These are phyloP conservation scores for Sarcophaga peregrina DNA, from an alignment of 1,140 invertebrate species.

Conservation along the genomic window DNA sequence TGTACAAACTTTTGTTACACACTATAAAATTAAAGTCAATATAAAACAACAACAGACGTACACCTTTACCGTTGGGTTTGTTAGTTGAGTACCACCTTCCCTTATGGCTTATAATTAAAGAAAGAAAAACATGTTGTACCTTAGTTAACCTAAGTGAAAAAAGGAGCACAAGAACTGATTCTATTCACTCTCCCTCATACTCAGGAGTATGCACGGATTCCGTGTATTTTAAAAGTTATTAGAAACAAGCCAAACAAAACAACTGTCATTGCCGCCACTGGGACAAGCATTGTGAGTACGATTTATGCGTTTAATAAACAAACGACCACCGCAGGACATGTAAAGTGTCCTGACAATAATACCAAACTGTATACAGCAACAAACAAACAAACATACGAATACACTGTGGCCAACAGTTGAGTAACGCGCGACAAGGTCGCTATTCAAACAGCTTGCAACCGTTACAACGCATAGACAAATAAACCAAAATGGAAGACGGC, in stretches of 20 bases:
- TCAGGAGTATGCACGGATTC: background rate
- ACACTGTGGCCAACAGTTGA: background rate
- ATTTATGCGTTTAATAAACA: conserved; percentile 65
- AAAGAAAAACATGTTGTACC: background rate
- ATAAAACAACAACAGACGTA: background rate
- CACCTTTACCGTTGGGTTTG: background rate
- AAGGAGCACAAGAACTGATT: background rate
- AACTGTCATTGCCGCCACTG: conserved; percentile 51
- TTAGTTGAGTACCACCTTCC: conserved; percentile 3
- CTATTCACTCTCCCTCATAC: background rate
- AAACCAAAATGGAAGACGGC: too few species aligned
- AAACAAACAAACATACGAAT: background rate
- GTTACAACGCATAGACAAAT: background rate
- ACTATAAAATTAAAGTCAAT: background rate
- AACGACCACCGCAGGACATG: conserved; percentile 64
- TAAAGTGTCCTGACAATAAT: background rate
- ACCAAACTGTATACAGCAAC: too few species aligned
- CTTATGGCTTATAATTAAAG: conserved; percentile 20
- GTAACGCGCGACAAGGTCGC: conserved; percentile 18
- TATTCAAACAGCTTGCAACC: background rate
- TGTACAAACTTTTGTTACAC: background rate
- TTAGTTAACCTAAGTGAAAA: background rate
- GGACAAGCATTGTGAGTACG: conserved; percentile 57
- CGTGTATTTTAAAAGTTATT: background rate
- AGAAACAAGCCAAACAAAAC: background rate